Evolutionary conservation across 2,888 invertebrate species (phyloP), one percentile per base, ranked within the genome.

Genomic region (Protodeltote pygarga): DNA sequence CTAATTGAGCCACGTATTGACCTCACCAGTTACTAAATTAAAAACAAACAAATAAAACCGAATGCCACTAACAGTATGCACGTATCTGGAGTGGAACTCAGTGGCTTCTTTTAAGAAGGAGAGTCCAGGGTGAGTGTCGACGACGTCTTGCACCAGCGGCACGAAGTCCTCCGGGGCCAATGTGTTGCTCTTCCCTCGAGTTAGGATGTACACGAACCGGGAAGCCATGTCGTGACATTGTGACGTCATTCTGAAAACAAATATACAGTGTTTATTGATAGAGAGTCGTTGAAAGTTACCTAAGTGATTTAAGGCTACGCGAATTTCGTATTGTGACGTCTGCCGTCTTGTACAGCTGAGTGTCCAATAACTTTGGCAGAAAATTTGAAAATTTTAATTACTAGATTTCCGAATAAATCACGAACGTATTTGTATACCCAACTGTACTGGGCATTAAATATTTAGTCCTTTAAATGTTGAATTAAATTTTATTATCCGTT

Each of bases 81-180:
- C 97, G 85, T 99, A 99, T 93, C 98, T 95, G 54, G 98, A 98
- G 93, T 99, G 99, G 92, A 99, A 99, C 93, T 99, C 99, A 1
- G 97, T 97, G 48, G 99, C 99, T 85, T 99, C 98, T 86, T 98
- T 97, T 47, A 99, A 94, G 93, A 99, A 99, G 55, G 97, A 97
- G 65, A 99, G 94, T 31, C 99, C 99, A 0, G 99, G 99, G 93
- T 99, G 99, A 5, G 98, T 97, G 85, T 99, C 98, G 25, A 99
- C 98, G n/a, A 99, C 98, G 86, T 99, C 99, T 92, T 98, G 97
- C 38, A 99, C 96, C 68, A 99, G 89, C 13, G 98, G 96, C 77
- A 98, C 96, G 86, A 99, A 96, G 91, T 99, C 99, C 77, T 98
- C 98, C 0, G 97, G 97, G 14, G 95, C 93, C 60, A 97, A 93